Conservation (phyloP, 2,113 vertebrate genomes). For the Hassar affinis region DNA sequence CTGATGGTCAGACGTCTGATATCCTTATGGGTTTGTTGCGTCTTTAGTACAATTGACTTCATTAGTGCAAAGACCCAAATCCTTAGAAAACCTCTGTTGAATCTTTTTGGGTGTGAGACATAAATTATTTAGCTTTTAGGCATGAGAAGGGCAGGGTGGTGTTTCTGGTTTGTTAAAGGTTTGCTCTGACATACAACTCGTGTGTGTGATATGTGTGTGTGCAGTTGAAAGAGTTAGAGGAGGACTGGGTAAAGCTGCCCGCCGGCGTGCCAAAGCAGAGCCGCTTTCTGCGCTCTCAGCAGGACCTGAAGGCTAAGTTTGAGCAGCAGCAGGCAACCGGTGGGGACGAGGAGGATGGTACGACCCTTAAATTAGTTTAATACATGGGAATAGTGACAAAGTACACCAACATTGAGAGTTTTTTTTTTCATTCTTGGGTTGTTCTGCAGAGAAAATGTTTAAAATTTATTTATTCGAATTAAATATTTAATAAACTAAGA, state of each 20-base stretch:
- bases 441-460: neutral
- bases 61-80: neutral
- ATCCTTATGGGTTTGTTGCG: neutral
- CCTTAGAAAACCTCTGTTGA: neutral
- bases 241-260: slow-evolving; percentile 94
- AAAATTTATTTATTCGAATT: neutral
- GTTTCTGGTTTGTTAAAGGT: neutral
- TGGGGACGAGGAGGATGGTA: slow-evolving; percentile 85
- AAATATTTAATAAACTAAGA: neutral
- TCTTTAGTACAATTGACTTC: neutral
- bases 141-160: neutral
- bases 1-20: neutral
- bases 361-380: neutral
- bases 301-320: slow-evolving; percentile 93
- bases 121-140: neutral
- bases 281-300: slow-evolving; percentile 93
- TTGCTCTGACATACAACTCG: neutral
- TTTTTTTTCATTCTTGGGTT: neutral
- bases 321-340: slow-evolving; percentile 87
- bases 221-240: slow-evolving; percentile 96
- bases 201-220: slow-evolving; percentile 4
- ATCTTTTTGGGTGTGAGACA: neutral
- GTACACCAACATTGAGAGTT: neutral
- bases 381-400: neutral
- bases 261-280: slow-evolving; percentile 81